phyloP scores from a whole-genome alignment of 1,140 invertebrate species.

The Zaprionus capensis region DNA sequence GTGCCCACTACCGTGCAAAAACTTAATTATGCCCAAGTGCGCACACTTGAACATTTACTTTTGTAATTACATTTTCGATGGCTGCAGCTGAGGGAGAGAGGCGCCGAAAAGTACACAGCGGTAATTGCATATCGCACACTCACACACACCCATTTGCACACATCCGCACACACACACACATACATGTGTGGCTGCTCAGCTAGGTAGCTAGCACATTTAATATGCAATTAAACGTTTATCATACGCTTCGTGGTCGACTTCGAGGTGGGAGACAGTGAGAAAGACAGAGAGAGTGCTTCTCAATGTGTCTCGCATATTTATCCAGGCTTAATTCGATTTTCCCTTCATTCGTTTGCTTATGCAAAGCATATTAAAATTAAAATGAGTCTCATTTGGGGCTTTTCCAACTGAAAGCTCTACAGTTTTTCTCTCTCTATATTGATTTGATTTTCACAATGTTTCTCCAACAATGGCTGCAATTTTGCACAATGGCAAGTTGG shows the following conservation, averaged over 20 bases:
- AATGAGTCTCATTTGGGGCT: conserved; percentile 34
- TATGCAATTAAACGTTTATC: conserved; percentile 66
- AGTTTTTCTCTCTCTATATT: not conserved
- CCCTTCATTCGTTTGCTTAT: conserved; percentile 30
- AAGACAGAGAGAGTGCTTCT: not conserved
- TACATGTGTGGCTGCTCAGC: not conserved
- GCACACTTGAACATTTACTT: conserved; percentile 63
- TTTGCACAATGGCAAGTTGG: not conserved
- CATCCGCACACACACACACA: conserved; percentile 14
- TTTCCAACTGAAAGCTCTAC: not conserved
- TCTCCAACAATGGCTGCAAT: not conserved
- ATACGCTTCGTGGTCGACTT: conserved; percentile 2
- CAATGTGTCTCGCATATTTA: conserved; percentile 4
- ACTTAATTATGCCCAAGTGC: conserved; percentile 60
- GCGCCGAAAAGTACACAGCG: conserved; percentile 1
- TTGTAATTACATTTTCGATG: conserved; percentile 73
- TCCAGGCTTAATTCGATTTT: conserved; percentile 43
- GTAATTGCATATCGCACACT: conserved; percentile 17
- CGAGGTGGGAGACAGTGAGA: not conserved
- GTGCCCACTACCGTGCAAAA: conserved; percentile 28
- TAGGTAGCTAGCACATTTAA: conserved; percentile 46
- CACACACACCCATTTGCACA: conserved; percentile 29
- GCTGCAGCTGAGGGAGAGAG: conserved; percentile 35
- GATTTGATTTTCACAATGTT: conserved; percentile 2
- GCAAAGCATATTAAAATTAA: conserved; percentile 40